Base-by-base conservation (phyloP, 2,797 vertebrate species). In the Poecile montanus region DNA sequence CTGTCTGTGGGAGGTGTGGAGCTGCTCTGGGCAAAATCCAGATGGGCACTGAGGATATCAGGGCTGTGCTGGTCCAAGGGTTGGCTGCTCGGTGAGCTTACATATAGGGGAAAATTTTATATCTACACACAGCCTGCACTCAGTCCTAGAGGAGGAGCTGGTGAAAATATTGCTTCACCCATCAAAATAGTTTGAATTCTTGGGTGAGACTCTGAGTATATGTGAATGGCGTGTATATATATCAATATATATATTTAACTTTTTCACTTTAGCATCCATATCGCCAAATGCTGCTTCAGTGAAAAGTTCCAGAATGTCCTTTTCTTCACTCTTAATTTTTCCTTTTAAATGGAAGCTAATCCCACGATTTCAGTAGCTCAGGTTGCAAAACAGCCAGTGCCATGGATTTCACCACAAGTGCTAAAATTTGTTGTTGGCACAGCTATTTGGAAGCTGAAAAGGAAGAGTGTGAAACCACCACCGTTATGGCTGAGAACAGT, bases 131-230 rank as follows among this genome's bases (percentile, higher is more conserved):
- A 68, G 14, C 45, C 56, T 68, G 40, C 20, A 26, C 16, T 54
- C 38, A 50, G 82, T 26, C 20, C 51, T 16, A 65, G 85, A 81
- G 83, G 77, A 90, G 67, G 74, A 82, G 60, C 61, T 85, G 84
- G 36, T 65, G 53, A 63, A 56, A 86, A 73, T 51, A 27, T 1
- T 56, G 50, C 58, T n/a, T 70, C 45, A 53, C 51, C 45, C 74
- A 53, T 73, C 23, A 66, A 66, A 94, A 91, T 67, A 63, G 56
- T 86, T 93, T 10, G 71, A 90, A 68, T 90, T 88, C 76, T 81
- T 94, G 60, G n/a, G 30, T 91, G 80, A 88, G 58, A 65, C 58
- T 83, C 14, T 36, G 22, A 6, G 13, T 81, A 18, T 70, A 10
- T 30, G 48, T 54, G 66, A 34, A 14, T 57, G 18, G 14, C 44